phyloP scores from a whole-genome alignment of 2,888 invertebrate species.

The Drosophila dives region DNA sequence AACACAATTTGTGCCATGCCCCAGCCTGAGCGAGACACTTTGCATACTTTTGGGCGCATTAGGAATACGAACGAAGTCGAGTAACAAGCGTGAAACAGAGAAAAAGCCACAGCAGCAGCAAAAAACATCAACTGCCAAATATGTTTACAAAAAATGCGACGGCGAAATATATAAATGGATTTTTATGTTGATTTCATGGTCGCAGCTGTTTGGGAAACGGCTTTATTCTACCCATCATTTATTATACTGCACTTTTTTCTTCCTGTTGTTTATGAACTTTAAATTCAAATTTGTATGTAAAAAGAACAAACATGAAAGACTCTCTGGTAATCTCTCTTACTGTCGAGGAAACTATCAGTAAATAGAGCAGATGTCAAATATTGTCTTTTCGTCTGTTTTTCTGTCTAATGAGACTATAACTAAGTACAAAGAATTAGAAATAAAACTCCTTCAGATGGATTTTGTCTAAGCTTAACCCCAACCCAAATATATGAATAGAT shows the following conservation, averaged over 20 bases:
- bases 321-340: too few relatives aligned
- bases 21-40: conserved; percentile 58
- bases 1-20: conserved; percentile 20
- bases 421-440: not conserved
- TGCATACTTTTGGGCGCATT: conserved; percentile 66
- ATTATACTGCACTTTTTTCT: conserved; percentile 66
- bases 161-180: conserved; percentile 74
- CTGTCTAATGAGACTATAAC: not conserved
- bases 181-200: conserved; percentile 81
- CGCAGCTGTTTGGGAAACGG: conserved; percentile 67
- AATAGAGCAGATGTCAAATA: not conserved
- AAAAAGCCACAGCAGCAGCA: conserved; percentile 41
- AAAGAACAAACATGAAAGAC: not conserved
- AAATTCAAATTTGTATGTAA: conserved; percentile 68
- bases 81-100: conserved; percentile 73
- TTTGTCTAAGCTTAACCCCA: not conserved
- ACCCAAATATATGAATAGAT: not conserved
- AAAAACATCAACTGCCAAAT: conserved; percentile 61
- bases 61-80: conserved; percentile 49
- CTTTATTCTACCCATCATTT: conserved; percentile 62
- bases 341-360: conserved; percentile 3
- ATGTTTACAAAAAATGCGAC: conserved; percentile 49
- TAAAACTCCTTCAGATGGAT: accelerated
- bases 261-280: conserved; percentile 56
- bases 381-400: not conserved